Conservation (phyloP, 2,888 invertebrate species). For the Ochropleura plecta region DNA sequence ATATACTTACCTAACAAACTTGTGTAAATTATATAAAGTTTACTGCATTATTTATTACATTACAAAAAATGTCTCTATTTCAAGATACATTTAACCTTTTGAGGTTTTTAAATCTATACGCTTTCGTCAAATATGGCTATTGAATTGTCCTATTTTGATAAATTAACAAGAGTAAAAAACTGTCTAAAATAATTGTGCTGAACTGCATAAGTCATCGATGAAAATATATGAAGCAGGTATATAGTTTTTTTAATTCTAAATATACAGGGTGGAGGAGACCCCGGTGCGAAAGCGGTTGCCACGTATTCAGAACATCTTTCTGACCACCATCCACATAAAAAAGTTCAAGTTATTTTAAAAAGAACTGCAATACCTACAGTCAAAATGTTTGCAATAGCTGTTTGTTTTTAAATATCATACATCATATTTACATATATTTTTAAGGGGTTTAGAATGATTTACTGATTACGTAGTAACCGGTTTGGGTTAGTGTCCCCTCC, state of each 20-base stretch:
- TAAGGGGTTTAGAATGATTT: too few species aligned
- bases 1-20: constrained; percentile 68
- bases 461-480: too few species aligned
- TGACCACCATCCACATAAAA: too few species aligned
- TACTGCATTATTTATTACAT: background rate
- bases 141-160: background rate
- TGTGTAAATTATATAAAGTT: constrained; percentile 60
- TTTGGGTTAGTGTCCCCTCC: too few species aligned
- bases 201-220: background rate
- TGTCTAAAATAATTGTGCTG: background rate
- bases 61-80: background rate
- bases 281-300: too few species aligned
- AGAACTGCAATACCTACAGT: too few species aligned
- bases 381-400: too few species aligned
- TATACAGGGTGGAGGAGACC: too few species aligned
- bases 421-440: too few species aligned
- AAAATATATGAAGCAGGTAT: background rate
- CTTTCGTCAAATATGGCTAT: background rate
- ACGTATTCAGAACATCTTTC: too few species aligned
- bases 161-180: background rate
- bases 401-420: too few species aligned
- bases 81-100: background rate
- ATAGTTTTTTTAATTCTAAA: background rate
- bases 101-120: background rate
- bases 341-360: too few species aligned